phyloP scores from a whole-genome alignment of 2,113 vertebrate species.

The Ginglymostoma cirratum region DNA sequence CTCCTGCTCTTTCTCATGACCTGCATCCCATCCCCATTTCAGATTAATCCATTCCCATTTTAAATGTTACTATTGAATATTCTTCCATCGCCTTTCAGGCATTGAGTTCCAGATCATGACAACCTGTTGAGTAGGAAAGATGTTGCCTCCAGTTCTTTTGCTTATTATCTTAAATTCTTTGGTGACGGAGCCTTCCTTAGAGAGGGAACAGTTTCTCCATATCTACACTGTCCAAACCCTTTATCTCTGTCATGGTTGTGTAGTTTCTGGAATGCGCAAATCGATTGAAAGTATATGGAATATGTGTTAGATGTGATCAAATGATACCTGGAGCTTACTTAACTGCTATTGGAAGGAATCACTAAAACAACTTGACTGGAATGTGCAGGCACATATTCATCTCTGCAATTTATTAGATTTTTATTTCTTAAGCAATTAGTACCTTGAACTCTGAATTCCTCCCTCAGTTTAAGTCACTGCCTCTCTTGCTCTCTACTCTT shows the following conservation, averaged over 20 bases:
- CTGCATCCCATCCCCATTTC: not conserved
- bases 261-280: not conserved
- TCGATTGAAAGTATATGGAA: not conserved
- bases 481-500: not conserved
- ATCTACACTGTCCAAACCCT: not conserved
- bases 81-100: not conserved
- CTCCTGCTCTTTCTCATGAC: not conserved
- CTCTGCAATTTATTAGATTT: not conserved
- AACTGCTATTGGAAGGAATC: not conserved
- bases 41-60: not conserved
- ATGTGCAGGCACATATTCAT: not conserved
- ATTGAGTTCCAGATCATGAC: not conserved
- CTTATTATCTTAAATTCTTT: not conserved
- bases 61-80: not conserved
- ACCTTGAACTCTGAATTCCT: not conserved
- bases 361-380: not conserved
- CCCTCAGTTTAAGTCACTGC: not conserved
- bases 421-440: not conserved
- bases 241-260: not conserved
- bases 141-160: not conserved
- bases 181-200: not conserved
- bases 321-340: not conserved
- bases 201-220: not conserved
- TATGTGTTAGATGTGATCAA: not conserved
- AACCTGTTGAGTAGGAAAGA: no score